Percentiles rank a stretch among this genome's conserved stretches.
phyloP scores from a whole-genome alignment of 2,888 invertebrate genomes.

The Hylaea fasciaria region DNA sequence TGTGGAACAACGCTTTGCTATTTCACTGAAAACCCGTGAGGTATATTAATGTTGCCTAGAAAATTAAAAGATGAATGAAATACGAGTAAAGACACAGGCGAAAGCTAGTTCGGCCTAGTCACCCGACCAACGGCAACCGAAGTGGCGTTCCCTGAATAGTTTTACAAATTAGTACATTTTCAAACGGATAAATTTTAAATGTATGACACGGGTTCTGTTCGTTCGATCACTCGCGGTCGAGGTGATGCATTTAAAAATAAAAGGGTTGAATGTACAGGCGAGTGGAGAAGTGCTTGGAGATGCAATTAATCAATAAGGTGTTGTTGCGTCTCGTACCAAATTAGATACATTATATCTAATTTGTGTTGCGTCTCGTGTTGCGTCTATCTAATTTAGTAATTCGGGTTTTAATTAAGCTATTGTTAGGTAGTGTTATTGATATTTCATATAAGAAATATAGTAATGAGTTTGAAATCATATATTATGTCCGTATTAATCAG shows the following conservation, averaged over 20 bases:
- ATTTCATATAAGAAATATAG: too few relatives aligned
- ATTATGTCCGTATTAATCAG: too few relatives aligned
- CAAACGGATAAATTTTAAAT: slow-evolving; percentile 61
- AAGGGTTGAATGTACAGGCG: slow-evolving; percentile 68
- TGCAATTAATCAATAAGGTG: neutral
- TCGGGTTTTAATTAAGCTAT: too few relatives aligned
- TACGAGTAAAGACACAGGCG: neutral
- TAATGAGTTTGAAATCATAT: too few relatives aligned
- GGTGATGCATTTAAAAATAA: slow-evolving; percentile 75
- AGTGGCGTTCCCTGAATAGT: slow-evolving; percentile 52
- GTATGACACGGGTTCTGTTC: slow-evolving; percentile 70
- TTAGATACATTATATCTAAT: too few relatives aligned
- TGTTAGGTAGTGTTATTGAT: too few relatives aligned
- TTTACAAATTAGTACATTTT: slow-evolving; percentile 76
- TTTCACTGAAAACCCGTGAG: too few relatives aligned
- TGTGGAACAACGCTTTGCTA: too few relatives aligned
- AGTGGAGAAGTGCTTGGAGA: slow-evolving; percentile 47
- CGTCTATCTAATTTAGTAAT: too few relatives aligned
- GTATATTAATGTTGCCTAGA: too few relatives aligned
- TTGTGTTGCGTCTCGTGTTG: neutral
- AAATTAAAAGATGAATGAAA: too few relatives aligned
- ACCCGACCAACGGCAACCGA: slow-evolving; percentile 6
- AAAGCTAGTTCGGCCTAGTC: slow-evolving; percentile 6
- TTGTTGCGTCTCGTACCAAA: too few relatives aligned
- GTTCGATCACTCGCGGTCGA: slow-evolving; percentile 75